These are phyloP conservation scores for Brachionus rotundiformis DNA, from an alignment of 1,140 invertebrate species.

Conservation along the genomic window DNA sequence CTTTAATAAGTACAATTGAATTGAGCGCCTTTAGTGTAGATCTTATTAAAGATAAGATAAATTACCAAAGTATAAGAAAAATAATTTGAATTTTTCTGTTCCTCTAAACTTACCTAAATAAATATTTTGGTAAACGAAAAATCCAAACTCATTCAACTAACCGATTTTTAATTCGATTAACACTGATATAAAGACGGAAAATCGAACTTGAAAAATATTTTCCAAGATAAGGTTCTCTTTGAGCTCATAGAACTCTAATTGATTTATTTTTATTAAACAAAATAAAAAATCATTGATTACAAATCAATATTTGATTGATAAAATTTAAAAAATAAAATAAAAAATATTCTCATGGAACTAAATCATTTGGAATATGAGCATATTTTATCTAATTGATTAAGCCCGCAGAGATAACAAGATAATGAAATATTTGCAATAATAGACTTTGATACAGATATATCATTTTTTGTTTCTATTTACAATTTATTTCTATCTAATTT, in stretches of 20 bases:
- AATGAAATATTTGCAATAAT: slow-evolving; percentile 15
- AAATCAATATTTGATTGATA: slow-evolving; percentile 46
- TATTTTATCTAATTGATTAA: slow-evolving; percentile 47
- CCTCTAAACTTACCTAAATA: slow-evolving; percentile 44
- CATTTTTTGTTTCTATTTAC: slow-evolving; percentile 15
- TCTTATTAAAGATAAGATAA: slow-evolving; percentile 41
- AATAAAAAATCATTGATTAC: background rate
- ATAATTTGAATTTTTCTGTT: slow-evolving; percentile 1
- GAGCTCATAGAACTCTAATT: background rate
- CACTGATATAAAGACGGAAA: slow-evolving; percentile 26
- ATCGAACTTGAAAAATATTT: background rate
- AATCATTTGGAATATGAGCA: slow-evolving; percentile 48
- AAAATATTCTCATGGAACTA: background rate
- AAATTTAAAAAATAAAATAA: slow-evolving; percentile 13
- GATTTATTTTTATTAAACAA: background rate
- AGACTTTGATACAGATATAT: slow-evolving; percentile 14
- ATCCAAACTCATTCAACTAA: slow-evolving; percentile 1
- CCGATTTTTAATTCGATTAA: background rate
- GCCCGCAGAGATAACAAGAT: slow-evolving; percentile 16
- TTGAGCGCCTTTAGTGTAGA: background rate
- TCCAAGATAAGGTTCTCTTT: slow-evolving; percentile 1
- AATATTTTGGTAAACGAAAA: slow-evolving; percentile 20
- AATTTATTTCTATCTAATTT: slow-evolving; percentile 26
- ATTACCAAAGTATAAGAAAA: background rate
- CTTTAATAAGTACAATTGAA: slow-evolving; percentile 38